Percentiles rank a stretch among this genome's conserved stretches.
Conservation (phyloP, 2,113 vertebrate species). For the Gambusia holbrooki region DNA sequence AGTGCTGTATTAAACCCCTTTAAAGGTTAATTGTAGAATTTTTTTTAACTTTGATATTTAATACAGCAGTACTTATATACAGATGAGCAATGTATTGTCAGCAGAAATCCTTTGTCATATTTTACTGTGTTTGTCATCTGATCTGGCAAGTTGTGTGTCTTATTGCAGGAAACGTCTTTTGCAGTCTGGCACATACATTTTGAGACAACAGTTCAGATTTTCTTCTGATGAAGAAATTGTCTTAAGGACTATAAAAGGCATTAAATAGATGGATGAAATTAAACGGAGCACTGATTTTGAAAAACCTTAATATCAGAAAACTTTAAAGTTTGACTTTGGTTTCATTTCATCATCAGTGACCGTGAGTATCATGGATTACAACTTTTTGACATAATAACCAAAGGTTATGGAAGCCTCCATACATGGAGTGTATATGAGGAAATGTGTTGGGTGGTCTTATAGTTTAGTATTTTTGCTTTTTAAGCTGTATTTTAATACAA, state of each 20-base stretch:
- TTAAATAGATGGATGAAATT: background rate
- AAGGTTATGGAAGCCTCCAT: background rate
- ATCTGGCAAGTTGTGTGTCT: background rate
- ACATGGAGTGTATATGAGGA: background rate
- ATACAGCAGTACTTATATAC: background rate
- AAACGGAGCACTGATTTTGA: background rate
- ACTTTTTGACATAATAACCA: background rate
- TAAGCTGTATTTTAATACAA: background rate
- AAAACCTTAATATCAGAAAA: background rate
- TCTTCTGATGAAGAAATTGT: background rate
- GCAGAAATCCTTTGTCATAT: background rate
- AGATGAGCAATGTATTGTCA: background rate
- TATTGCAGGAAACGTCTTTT: background rate
- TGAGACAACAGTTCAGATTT: background rate
- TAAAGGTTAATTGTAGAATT: background rate
- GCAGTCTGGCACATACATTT: background rate
- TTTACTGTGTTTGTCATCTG: background rate
- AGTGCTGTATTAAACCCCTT: background rate
- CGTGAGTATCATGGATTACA: background rate
- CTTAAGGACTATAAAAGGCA: background rate
- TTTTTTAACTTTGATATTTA: background rate
- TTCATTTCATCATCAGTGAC: background rate
- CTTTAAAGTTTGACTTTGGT: background rate
- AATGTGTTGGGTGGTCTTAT: background rate
- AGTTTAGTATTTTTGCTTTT: background rate